Evolutionary conservation across 1,140 invertebrate genomes (phyloP).

Genomic region (Leucophenga varia): DNA sequence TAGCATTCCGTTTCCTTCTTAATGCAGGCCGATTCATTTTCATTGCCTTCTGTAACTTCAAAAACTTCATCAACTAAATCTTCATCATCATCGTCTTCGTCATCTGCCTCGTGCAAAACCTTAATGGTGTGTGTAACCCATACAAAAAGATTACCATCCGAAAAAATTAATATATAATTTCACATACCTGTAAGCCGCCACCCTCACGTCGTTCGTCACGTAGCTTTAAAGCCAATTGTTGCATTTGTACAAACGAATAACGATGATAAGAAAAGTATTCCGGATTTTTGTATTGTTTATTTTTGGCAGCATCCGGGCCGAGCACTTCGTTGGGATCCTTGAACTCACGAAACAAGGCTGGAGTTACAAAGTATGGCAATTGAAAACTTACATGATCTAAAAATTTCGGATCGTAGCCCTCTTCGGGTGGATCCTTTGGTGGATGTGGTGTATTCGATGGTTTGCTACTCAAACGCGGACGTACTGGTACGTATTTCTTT

Average conservation of each 20-base stretch:
- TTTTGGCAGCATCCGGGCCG: slow-evolving; percentile 34
- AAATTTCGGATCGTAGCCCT: slow-evolving; percentile 20
- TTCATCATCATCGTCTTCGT: no score
- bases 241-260: slow-evolving; percentile 29
- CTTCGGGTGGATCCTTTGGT: slow-evolving; percentile 41
- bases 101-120: no score
- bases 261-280: slow-evolving; percentile 44
- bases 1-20: no score
- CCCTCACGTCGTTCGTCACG: slow-evolving; percentile 11
- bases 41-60: no score
- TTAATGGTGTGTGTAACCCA: no score
- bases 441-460: slow-evolving; percentile 34
- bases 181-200: slow-evolving; percentile 16
- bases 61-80: no score
- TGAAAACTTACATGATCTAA: slow-evolving; percentile 27
- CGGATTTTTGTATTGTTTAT: slow-evolving; percentile 31
- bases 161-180: no score
- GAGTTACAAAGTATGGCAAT: slow-evolving; percentile 16
- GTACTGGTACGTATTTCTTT: no score
- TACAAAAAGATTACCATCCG: no score
- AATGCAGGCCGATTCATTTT: no score
- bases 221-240: slow-evolving; percentile 13
- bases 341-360: slow-evolving; percentile 32
- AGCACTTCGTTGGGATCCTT: slow-evolving; percentile 23
- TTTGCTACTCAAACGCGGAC: slow-evolving; percentile 14